A percentile compares a stretch with the other conserved stretches of the same genome.
These are phyloP conservation scores for Prostheceraeus crozeri DNA, from an alignment of 2,888 invertebrate species.

Conservation along the genomic window DNA sequence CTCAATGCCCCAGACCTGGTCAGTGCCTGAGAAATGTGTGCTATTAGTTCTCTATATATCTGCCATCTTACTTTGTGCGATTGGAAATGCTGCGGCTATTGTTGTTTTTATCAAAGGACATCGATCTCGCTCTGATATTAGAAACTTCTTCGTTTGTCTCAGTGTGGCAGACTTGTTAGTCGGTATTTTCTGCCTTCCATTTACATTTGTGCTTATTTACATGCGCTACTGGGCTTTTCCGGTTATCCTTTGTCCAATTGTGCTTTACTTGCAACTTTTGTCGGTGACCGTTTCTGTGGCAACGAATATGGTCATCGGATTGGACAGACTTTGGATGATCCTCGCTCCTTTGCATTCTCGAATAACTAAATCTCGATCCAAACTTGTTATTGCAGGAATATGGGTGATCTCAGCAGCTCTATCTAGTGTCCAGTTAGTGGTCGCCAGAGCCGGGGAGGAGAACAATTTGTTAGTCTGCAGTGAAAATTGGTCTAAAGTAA, in stretches of 20 bases:
- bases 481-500: slow-evolving; percentile 38
- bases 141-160: slow-evolving; percentile 41
- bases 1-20: too few relatives aligned
- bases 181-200: slow-evolving; percentile 44
- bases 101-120: slow-evolving; percentile 40
- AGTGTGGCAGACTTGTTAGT: slow-evolving; percentile 43
- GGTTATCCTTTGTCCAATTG: slow-evolving; percentile 58
- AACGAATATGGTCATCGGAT: slow-evolving; percentile 59
- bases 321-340: slow-evolving; percentile 57
- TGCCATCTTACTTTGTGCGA: slow-evolving; percentile 38
- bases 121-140: slow-evolving; percentile 40
- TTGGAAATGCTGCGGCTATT: slow-evolving; percentile 41
- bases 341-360: slow-evolving; percentile 54
- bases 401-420: slow-evolving; percentile 56
- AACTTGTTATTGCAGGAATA: slow-evolving; percentile 54
- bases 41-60: slow-evolving; percentile 40
- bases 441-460: too few relatives aligned
- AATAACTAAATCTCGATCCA: slow-evolving; percentile 55
- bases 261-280: slow-evolving; percentile 50
- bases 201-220: slow-evolving; percentile 54
- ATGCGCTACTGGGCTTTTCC: slow-evolving; percentile 59
- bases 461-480: too few relatives aligned
- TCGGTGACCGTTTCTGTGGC: slow-evolving; percentile 58
- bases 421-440: slow-evolving; percentile 55
- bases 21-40: too few relatives aligned